Evolutionary conservation across 1,140 invertebrate genomes (phyloP).

Genomic region (Drosophila pseudoananassae): DNA sequence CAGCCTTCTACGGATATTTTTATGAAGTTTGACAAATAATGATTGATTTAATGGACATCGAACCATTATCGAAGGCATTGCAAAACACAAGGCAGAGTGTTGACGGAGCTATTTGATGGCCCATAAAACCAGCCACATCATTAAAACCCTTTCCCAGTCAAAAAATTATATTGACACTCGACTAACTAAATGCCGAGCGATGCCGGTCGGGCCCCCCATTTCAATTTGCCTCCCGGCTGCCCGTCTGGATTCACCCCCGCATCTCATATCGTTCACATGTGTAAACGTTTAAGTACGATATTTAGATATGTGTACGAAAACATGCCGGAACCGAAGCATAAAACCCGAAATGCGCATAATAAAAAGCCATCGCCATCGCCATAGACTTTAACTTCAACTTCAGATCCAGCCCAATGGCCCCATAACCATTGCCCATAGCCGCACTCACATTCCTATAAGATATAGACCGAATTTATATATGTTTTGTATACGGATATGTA

Average conservation of each 20-base stretch:
- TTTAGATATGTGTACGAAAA: slow-evolving; percentile 79
- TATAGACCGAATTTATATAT: slow-evolving; percentile 24
- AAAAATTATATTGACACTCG: slow-evolving; percentile 43
- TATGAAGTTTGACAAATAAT: slow-evolving; percentile 51
- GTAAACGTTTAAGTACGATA: slow-evolving; percentile 79
- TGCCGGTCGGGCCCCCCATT: slow-evolving; percentile 16
- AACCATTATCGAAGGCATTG: slow-evolving; percentile 71
- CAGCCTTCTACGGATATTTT: slow-evolving; percentile 23
- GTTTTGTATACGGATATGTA: slow-evolving; percentile 1
- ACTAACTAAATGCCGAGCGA: slow-evolving; percentile 30
- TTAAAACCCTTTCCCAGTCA: slow-evolving; percentile 57
- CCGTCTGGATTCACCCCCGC: slow-evolving; percentile 4
- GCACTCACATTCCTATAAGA: slow-evolving; percentile 5
- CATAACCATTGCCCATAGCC: slow-evolving; percentile 24
- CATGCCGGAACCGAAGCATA: slow-evolving; percentile 79
- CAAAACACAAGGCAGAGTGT: slow-evolving; percentile 52
- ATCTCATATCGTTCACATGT: slow-evolving; percentile 45
- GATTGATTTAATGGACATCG: slow-evolving; percentile 75
- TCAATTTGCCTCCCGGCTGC: slow-evolving; percentile 15
- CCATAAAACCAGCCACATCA: slow-evolving; percentile 73
- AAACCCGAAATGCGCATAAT: slow-evolving; percentile 79
- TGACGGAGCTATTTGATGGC: slow-evolving; percentile 68
- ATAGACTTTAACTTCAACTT: slow-evolving; percentile 57
- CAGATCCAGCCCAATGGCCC: slow-evolving; percentile 25
- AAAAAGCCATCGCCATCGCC: slow-evolving; percentile 77